These are phyloP conservation scores for Lordiphosa mommai DNA, from an alignment of 1,140 invertebrate species.

Conservation along the genomic window DNA sequence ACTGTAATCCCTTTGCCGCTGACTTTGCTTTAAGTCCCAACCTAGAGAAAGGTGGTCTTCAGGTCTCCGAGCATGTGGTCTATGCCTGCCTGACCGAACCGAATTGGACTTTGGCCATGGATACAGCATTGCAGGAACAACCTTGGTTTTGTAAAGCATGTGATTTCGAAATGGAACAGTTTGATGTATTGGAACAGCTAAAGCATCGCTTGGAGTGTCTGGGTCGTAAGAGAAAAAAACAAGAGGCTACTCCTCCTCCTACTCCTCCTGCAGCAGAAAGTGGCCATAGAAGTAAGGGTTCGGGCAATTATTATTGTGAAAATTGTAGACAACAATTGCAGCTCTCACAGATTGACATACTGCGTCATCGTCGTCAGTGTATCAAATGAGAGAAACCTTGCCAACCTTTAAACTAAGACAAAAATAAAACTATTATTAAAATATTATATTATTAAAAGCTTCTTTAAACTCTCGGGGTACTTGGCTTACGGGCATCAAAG, in stretches of 20 bases:
- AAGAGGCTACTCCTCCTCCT: background rate
- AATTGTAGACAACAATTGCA: constrained; percentile 86
- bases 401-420: background rate
- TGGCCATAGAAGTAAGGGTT: too few relatives aligned
- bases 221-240: constrained; percentile 69
- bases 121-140: constrained; percentile 80
- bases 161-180: constrained; percentile 74
- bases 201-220: constrained; percentile 60
- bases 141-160: constrained; percentile 83
- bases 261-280: too few relatives aligned
- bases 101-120: constrained; percentile 83
- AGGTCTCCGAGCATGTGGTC: constrained; percentile 89
- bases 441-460: too few relatives aligned
- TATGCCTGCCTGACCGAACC: constrained; percentile 88
- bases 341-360: constrained; percentile 87
- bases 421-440: background rate
- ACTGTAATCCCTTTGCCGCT: constrained; percentile 86
- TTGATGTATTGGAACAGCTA: constrained; percentile 82
- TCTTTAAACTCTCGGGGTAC: too few relatives aligned
- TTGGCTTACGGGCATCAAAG: too few relatives aligned
- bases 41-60: constrained; percentile 90
- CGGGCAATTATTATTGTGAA: constrained; percentile 84
- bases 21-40: constrained; percentile 83
- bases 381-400: background rate
- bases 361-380: constrained; percentile 86